Base-by-base conservation (phyloP, 2,797 vertebrate genomes). In the Sebastes variabilis region DNA sequence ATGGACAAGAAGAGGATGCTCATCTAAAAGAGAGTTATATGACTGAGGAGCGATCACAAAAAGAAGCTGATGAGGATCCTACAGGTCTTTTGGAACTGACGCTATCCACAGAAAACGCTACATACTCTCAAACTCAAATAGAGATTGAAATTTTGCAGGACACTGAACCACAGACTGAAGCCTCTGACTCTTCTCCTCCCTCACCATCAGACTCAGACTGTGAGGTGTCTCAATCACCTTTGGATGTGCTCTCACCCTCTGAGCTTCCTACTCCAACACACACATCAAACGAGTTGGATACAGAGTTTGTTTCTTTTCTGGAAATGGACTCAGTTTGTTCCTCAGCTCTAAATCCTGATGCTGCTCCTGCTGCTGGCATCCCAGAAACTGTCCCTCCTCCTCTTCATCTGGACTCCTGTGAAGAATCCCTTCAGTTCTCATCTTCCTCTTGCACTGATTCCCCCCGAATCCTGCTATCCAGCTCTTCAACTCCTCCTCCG, bases 401-500 rank as follows among this genome's bases (percentile, higher is more conserved):
- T 73, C 73, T 79, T 85, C 14, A 71, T 6, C 55, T 59, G 27
- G 59, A 81, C 29, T 32, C 52, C 34, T 72, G 54, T 75, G 80
- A 82, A 25, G 73, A 91, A 60, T 60, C 67, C 16, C 8, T 52
- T 52, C 73, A 66, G 16, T 65, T 81, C 18, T 22, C 77, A 42
- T 59, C 58, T 52, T 66, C 42, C 58, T 55, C 79, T 70, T 49
- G 29, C 25, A 64, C 75, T 25, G 46, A 79, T 25, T 76, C 58
- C 20, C 12, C 49, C 14, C 32, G 20, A 34, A 10, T 64, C 8
- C 27, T 64, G 8, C 38, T 66, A 54, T 10, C 60, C 2, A 84
- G 36, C 64, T 65, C 58, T 60, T 22, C 74, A 49, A 55, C 77
- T 66, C 6, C 71, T 77, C 60, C 66, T 25, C 34, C n/a, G 2